A percentile compares a stretch with the other conserved stretches of the same genome.
These are phyloP conservation scores for Regulus satrapa DNA, from an alignment of 2,113 vertebrate species.

Conservation along the genomic window DNA sequence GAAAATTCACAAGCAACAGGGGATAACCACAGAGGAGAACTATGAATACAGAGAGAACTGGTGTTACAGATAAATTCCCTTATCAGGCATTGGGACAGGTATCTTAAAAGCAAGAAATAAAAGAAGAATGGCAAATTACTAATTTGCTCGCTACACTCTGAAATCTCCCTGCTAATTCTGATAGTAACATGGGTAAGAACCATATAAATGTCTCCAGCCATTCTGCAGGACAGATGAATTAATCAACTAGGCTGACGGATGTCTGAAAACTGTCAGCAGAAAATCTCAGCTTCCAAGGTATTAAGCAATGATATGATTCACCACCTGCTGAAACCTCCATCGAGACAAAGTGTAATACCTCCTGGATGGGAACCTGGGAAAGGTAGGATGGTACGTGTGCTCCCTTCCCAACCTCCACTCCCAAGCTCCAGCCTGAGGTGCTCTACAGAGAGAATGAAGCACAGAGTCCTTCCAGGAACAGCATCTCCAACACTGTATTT, in stretches of 20 bases:
- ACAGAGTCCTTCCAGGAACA: background rate
- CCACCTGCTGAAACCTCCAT: background rate
- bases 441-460: background rate
- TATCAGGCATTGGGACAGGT: background rate
- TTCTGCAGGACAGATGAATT: background rate
- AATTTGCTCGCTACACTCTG: background rate
- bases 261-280: background rate
- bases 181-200: background rate
- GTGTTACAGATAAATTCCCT: background rate
- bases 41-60: background rate
- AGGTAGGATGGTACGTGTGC: rapidly evolving
- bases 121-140: background rate
- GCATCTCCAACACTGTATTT: background rate
- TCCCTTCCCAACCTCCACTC: background rate
- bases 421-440: background rate
- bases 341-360: background rate
- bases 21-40: background rate
- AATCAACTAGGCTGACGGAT: background rate
- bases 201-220: background rate
- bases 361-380: background rate
- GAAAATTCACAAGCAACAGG: constrained; percentile 1
- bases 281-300: background rate
- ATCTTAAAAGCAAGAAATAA: background rate
- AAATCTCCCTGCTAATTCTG: background rate
- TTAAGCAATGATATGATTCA: background rate